Percentiles rank a stretch among this genome's conserved stretches.
Evolutionary conservation across 2,797 vertebrate species (phyloP).

Genomic region (Hipposideros larvatus): DNA sequence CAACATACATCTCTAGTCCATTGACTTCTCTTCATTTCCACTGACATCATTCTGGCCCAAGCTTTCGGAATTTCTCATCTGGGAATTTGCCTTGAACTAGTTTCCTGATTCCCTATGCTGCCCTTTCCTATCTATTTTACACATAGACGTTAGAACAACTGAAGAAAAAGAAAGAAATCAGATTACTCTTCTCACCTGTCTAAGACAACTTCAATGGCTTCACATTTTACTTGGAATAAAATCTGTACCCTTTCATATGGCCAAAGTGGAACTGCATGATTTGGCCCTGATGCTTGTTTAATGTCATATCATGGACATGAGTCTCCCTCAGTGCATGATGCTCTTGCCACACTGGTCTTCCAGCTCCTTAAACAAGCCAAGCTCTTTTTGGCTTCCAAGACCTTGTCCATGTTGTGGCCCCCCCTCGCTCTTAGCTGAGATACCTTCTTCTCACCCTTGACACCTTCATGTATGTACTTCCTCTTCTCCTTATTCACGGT

Average conservation of each 20-base stretch:
- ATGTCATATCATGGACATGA: neutral
- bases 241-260: neutral
- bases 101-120: neutral
- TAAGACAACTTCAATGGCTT: neutral
- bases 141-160: neutral
- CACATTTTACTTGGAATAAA: slow-evolving; percentile 25
- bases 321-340: neutral
- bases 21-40: slow-evolving; percentile 27
- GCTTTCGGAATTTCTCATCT: slow-evolving; percentile 23
- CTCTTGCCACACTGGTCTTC: neutral
- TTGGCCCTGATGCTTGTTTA: neutral
- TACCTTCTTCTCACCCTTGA: slow-evolving; percentile 1
- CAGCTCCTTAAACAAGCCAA: neutral
- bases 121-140: slow-evolving; percentile 1
- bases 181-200: neutral
- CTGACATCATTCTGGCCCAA: neutral
- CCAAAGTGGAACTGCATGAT: neutral
- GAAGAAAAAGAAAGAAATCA: neutral
- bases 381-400: neutral
- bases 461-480: neutral
- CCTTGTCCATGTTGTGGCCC: neutral
- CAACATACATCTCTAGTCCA: slow-evolving; percentile 13
- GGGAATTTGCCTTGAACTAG: slow-evolving; percentile 49
- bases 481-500: neutral
- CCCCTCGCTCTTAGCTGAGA: neutral